Conservation (phyloP, 2,888 invertebrate genomes). For the Erebia ligea region DNA sequence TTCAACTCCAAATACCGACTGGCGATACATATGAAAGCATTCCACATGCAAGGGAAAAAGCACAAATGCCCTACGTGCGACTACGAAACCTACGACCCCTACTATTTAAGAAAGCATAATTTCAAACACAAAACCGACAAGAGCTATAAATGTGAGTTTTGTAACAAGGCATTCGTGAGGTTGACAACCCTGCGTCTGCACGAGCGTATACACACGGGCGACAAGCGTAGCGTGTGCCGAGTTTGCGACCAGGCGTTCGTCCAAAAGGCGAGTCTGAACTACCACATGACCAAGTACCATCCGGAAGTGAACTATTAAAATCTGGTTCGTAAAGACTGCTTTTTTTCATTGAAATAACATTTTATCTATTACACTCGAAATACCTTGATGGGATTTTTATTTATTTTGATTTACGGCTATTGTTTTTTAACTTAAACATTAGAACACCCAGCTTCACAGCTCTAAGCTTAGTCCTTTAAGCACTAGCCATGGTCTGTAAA, state of each 20-base stretch:
- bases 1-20: conserved; percentile 63
- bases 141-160: conserved; percentile 68
- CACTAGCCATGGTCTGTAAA: too few relatives aligned
- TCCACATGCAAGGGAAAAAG: conserved; percentile 68
- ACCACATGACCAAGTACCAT: conserved; percentile 74
- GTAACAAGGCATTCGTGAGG: conserved; percentile 70
- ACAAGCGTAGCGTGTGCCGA: conserved; percentile 62
- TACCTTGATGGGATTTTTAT: too few relatives aligned
- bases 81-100: conserved; percentile 57
- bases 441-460: too few relatives aligned
- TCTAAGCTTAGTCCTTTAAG: too few relatives aligned
- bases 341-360: too few relatives aligned
- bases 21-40: conserved; percentile 60
- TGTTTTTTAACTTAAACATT: too few relatives aligned
- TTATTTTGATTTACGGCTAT: too few relatives aligned
- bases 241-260: conserved; percentile 72
- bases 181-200: conserved; percentile 60
- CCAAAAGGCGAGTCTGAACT: conserved; percentile 73
- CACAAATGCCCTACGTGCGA: conserved; percentile 57
- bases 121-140: conserved; percentile 63
- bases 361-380: too few relatives aligned
- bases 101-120: conserved; percentile 60
- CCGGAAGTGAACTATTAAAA: conserved; percentile 63
- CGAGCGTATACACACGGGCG: conserved; percentile 71
- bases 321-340: too few relatives aligned